These are phyloP conservation scores for Brachionus asplanchnoidis DNA, from an alignment of 1,140 invertebrate genomes.

Conservation along the genomic window DNA sequence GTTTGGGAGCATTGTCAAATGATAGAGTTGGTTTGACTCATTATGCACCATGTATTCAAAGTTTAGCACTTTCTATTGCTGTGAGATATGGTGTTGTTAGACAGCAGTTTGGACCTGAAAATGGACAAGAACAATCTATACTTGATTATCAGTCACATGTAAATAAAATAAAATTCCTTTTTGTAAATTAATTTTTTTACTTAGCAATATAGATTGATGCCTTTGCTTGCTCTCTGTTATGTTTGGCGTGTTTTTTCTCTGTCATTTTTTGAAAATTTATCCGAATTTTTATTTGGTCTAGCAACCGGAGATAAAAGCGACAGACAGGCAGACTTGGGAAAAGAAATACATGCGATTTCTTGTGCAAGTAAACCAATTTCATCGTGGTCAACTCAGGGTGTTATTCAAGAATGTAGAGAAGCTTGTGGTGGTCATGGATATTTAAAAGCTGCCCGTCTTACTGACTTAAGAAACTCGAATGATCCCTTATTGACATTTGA, in stretches of 20 bases:
- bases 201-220: constrained; percentile 73
- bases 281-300: constrained; percentile 60
- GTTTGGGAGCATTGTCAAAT: constrained; percentile 74
- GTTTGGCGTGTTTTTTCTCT: constrained; percentile 68
- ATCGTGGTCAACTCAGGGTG: constrained; percentile 75
- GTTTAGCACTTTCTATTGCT: constrained; percentile 73
- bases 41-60: constrained; percentile 68
- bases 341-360: constrained; percentile 85
- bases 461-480: constrained; percentile 76
- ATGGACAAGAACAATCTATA: constrained; percentile 50
- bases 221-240: constrained; percentile 76
- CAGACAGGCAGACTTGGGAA: constrained; percentile 63
- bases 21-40: constrained; percentile 68
- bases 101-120: constrained; percentile 75
- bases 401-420: constrained; percentile 82
- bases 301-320: constrained; percentile 56
- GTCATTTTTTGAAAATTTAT: constrained; percentile 61
- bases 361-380: constrained; percentile 78
- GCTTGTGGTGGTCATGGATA: constrained; percentile 75
- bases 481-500: constrained; percentile 90
- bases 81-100: constrained; percentile 81
- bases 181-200: constrained; percentile 11
- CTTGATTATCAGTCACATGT: constrained; percentile 42
- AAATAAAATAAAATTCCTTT: constrained; percentile 44
- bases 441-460: constrained; percentile 67